Evolutionary conservation across 1,140 invertebrate genomes (phyloP).

Genomic region (Ceratina australensis): DNA sequence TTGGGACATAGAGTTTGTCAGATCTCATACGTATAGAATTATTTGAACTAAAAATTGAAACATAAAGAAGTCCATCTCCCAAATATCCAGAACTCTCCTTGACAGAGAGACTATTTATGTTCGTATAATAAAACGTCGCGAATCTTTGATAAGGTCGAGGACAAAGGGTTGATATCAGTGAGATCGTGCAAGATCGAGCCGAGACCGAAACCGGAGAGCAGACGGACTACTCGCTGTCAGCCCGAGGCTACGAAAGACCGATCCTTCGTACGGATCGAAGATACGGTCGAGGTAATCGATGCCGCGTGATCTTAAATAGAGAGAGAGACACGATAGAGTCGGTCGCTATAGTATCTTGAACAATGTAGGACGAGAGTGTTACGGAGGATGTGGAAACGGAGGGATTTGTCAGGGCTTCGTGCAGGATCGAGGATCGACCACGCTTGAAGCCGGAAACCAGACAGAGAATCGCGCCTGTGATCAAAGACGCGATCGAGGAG

Average conservation of each 20-base stretch:
- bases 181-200: constrained; percentile 23
- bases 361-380: constrained; percentile 12
- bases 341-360: constrained; percentile 7
- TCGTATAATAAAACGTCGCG: constrained; percentile 1
- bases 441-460: constrained; percentile 50
- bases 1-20: too few relatives aligned
- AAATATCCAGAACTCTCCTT: too few relatives aligned
- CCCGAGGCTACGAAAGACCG: constrained; percentile 30
- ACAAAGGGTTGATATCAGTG: constrained; percentile 5
- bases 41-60: too few relatives aligned
- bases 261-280: not conserved
- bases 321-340: not conserved
- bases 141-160: constrained; percentile 29
- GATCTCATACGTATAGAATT: too few relatives aligned
- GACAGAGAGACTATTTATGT: too few relatives aligned
- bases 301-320: not conserved
- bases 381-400: constrained; percentile 18
- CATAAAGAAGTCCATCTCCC: too few relatives aligned
- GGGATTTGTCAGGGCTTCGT: constrained; percentile 18
- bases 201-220: constrained; percentile 15
- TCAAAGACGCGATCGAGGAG: constrained; percentile 40
- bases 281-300: constrained; percentile 46
- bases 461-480: constrained; percentile 41
- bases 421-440: constrained; percentile 52
- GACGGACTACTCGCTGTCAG: constrained; percentile 19